Conservation (phyloP, 2,113 vertebrate species). For the Rhinoptilus africanus region DNA sequence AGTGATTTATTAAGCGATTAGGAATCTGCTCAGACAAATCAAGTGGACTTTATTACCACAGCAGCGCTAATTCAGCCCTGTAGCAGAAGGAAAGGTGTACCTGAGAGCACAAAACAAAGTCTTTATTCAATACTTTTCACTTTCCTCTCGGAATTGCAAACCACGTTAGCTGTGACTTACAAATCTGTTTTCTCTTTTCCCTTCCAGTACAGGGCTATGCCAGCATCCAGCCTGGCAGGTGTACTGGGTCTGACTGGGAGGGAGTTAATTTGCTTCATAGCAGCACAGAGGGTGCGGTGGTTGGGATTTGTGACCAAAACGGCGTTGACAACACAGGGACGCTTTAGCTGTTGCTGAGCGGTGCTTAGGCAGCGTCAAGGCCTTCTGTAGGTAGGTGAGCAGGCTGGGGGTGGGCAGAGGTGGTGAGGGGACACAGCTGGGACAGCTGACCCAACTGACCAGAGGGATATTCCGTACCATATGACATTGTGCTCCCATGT, state of each 20-base stretch:
- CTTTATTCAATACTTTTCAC: not conserved
- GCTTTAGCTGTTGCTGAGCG: not conserved
- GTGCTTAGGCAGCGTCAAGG: not conserved
- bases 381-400: not conserved
- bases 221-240: not conserved
- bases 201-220: not conserved
- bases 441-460: not conserved
- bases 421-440: not conserved
- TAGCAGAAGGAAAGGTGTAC: not conserved
- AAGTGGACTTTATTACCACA: not conserved
- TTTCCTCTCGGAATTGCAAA: not conserved
- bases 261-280: not conserved
- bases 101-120: not conserved
- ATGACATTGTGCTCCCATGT: not conserved
- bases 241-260: not conserved
- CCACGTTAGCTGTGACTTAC: not conserved
- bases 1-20: constrained; percentile 33
- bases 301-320: not conserved
- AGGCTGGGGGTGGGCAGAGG: not conserved
- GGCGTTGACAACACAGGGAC: not conserved
- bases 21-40: not conserved
- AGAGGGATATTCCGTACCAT: not conserved
- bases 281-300: not conserved
- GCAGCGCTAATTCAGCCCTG: not conserved
- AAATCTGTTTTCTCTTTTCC: not conserved